Evolutionary conservation across 2,888 invertebrate genomes (phyloP), one percentile per base, ranked within the genome.

Genomic region (Saturnia japonica): DNA sequence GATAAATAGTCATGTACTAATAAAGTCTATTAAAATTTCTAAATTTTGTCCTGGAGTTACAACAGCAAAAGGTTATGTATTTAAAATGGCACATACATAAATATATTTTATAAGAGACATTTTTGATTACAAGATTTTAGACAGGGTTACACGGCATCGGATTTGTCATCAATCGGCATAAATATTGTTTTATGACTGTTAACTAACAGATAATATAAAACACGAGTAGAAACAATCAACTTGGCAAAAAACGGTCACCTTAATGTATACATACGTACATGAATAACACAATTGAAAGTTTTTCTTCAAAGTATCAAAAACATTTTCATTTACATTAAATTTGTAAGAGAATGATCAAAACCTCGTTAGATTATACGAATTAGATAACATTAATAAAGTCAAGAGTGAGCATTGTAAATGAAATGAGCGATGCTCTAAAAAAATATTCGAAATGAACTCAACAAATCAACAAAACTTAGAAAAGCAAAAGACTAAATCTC

Each of bases 331-430:
- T 28, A 28, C n/a, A 34, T 69, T 45, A 4, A 19, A 34, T 34
- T 34, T 34, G 34, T 70, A 22, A 66, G 25, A 51, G 12, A n/a
- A 40, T 19, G 34, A 57, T 42, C 57, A 42, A n/a, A 66, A 54
- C 22, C 62, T 62, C 79, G 75, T 73, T 82, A 80, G 88, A 89
- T 88, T 85, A 83, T 88, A 90, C 89, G 85, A 80, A 82, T 85
- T 84, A 89, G 92, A 92, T 93, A 93, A 91, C 88, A 90, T 90
- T 88, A 90, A 86, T 87, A 81, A 86, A 90, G 87, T 86, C 83
- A 85, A 84, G 88, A 82, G 84, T 86, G 84, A 88, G 86, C 88
- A 88, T 90, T 85, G 89, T 85, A 88, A 88, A 85, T 84, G 85
- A 80, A 79, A 87, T 80, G 83, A 85, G 86, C 85, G 84, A 84